Conservation (phyloP, 2,888 invertebrate genomes). For the Hesperia comma region DNA sequence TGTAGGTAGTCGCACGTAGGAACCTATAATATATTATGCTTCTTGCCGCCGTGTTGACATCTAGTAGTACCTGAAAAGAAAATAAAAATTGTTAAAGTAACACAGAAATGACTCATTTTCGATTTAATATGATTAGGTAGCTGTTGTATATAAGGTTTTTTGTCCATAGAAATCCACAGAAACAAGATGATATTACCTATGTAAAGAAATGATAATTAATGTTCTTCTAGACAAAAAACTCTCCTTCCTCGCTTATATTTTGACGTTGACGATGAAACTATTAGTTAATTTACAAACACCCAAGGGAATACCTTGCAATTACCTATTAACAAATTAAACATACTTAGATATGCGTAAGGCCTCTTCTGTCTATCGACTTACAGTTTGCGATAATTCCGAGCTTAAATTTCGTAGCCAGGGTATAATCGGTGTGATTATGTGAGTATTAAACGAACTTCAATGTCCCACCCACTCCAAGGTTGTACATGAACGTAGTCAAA, state of each 20-base stretch:
- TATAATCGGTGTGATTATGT: constrained; percentile 40
- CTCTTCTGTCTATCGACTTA: constrained; percentile 58
- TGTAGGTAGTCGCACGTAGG: too few species aligned
- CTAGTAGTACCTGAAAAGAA: too few species aligned
- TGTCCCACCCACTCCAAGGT: not conserved
- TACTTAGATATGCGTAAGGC: constrained; percentile 50
- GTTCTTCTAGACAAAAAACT: not conserved
- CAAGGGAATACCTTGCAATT: constrained; percentile 66
- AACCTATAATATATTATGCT: too few species aligned
- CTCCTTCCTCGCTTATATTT: not conserved
- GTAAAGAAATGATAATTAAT: not conserved
- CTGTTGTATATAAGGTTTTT: too few species aligned
- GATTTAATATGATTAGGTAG: too few species aligned
- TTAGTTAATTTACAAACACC: constrained; percentile 75
- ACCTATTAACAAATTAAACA: constrained; percentile 76
- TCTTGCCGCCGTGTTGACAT: too few species aligned
- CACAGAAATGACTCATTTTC: too few species aligned
- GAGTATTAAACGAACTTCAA: constrained; percentile 50
- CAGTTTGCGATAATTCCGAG: constrained; percentile 45
- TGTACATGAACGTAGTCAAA: not conserved
- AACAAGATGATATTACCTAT: not conserved
- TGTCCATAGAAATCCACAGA: too few species aligned
- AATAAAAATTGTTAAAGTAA: too few species aligned
- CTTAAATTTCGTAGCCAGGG: constrained; percentile 29
- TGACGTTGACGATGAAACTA: constrained; percentile 44